Conservation (phyloP, 2,113 vertebrate species). For the Mustela lutreola region DNA sequence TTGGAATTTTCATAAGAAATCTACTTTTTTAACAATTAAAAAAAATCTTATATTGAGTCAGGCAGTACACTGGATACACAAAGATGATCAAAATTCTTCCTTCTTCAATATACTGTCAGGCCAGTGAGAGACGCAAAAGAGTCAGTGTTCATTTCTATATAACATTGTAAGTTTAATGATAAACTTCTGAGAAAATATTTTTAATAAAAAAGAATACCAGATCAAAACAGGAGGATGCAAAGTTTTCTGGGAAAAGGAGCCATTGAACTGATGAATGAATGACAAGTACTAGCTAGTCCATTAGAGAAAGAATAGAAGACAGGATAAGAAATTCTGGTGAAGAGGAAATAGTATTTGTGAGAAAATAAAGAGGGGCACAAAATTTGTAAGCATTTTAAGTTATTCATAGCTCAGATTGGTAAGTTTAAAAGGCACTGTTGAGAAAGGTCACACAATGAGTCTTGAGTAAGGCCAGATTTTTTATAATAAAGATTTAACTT, state of each 20-base stretch:
- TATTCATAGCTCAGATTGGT: background rate
- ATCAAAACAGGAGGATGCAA: background rate
- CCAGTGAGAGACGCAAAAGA: background rate
- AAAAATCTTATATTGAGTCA: background rate
- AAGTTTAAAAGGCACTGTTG: background rate
- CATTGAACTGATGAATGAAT: background rate
- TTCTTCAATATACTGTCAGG: background rate
- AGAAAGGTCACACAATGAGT: background rate
- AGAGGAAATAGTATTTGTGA: background rate
- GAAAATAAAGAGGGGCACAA: background rate
- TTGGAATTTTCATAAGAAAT: constrained; percentile 9
- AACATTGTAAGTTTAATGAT: background rate
- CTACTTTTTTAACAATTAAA: background rate
- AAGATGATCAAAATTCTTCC: background rate
- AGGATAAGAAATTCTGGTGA: background rate
- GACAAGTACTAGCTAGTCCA: background rate
- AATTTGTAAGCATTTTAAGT: background rate
- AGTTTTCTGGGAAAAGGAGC: background rate
- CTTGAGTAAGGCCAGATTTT: background rate
- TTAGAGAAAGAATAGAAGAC: background rate
- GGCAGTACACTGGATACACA: background rate
- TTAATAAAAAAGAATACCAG: background rate
- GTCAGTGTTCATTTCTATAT: background rate
- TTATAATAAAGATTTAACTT: no score
- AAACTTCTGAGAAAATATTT: background rate